These are phyloP conservation scores for Pseudolaguvia tuberculata DNA, from an alignment of 2,113 vertebrate genomes.

Conservation along the genomic window DNA sequence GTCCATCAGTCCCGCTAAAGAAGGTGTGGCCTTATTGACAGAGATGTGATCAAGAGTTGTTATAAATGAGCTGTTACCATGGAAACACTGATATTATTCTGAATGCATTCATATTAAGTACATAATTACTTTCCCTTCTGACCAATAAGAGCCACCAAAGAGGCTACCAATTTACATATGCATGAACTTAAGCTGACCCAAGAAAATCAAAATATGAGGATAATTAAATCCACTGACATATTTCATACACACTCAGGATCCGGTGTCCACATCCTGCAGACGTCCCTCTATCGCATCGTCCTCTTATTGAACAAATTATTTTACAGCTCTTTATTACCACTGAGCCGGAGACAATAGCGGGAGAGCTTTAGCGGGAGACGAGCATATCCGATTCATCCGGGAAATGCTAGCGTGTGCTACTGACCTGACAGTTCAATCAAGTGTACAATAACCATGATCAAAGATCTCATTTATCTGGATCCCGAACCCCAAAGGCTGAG, in stretches of 20 bases:
- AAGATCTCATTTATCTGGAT: constrained; percentile 59
- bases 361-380: constrained; percentile 1
- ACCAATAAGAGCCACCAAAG: neutral
- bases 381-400: constrained; percentile 33
- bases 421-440: constrained; percentile 65
- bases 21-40: too few relatives aligned
- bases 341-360: constrained; percentile 11
- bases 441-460: constrained; percentile 58
- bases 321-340: constrained; percentile 27
- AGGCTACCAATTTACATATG: neutral
- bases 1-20: too few relatives aligned
- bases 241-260: neutral
- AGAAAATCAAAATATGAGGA: neutral
- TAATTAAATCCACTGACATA: constrained; percentile 13
- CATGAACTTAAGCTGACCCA: neutral
- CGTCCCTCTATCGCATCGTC: neutral
- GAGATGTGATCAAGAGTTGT: neutral
- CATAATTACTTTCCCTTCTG: neutral
- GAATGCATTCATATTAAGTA: neutral
- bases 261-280: neutral
- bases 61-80: neutral
- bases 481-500: constrained; percentile 50
- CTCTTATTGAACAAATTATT: constrained; percentile 28
- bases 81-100: too few relatives aligned
- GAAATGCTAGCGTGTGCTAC: neutral